Conservation (phyloP, 2,888 invertebrate genomes). For the Melanophora roralis region DNA sequence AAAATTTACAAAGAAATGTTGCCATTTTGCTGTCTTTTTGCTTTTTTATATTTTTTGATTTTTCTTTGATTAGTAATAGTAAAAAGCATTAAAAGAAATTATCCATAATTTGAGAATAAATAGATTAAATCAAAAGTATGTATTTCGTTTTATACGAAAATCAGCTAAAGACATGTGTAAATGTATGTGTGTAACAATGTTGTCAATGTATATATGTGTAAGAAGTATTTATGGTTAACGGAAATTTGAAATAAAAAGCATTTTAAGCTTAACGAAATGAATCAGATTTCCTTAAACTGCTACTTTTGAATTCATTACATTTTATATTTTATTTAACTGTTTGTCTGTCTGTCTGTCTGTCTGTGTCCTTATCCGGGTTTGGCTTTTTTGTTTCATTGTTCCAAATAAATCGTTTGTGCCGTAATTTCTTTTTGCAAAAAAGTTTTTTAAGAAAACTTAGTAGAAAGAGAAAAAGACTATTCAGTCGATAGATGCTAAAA, state of each 20-base stretch:
- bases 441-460: background rate
- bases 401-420: constrained; percentile 57
- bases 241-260: constrained; percentile 54
- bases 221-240: constrained; percentile 58
- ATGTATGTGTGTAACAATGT: background rate
- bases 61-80: background rate
- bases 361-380: background rate
- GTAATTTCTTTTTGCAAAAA: constrained; percentile 52
- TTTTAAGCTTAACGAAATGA: constrained; percentile 40
- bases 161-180: background rate
- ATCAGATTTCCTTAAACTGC: constrained; percentile 8
- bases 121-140: constrained; percentile 44
- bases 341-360: background rate
- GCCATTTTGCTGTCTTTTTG: background rate
- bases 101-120: constrained; percentile 48
- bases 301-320: background rate
- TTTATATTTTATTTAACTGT: background rate
- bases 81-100: constrained; percentile 45
- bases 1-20: background rate
- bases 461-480: constrained; percentile 5
- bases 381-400: constrained; percentile 22
- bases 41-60: too few species aligned
- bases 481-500: constrained; percentile 28
- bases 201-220: background rate
- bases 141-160: background rate